These are phyloP conservation scores for Eucera pruinosa DNA, from an alignment of 2,888 invertebrate species.

Conservation along the genomic window DNA sequence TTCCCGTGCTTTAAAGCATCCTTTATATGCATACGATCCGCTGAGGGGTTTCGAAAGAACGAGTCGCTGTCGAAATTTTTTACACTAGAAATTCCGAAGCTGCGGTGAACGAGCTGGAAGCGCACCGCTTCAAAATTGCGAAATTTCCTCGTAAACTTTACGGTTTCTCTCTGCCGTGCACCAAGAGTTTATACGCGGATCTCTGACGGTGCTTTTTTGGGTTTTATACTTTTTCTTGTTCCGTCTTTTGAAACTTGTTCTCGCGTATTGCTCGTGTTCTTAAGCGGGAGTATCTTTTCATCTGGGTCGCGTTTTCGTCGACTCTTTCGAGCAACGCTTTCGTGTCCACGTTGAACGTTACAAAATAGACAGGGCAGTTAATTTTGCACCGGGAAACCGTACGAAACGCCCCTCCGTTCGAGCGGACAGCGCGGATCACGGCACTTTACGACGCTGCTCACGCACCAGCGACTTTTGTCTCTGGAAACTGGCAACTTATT, in stretches of 20 bases:
- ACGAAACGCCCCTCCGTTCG: constrained; percentile 8
- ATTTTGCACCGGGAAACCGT: constrained; percentile 8
- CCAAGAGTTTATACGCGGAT: background rate
- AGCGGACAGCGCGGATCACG: constrained; percentile 14
- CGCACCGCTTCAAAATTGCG: constrained; percentile 41
- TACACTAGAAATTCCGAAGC: constrained; percentile 23
- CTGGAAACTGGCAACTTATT: constrained; percentile 27
- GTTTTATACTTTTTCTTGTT: background rate
- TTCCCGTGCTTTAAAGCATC: too few relatives aligned
- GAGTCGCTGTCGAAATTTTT: constrained; percentile 29
- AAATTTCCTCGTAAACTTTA: constrained; percentile 48
- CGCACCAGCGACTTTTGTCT: constrained; percentile 25
- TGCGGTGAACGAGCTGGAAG: constrained; percentile 19
- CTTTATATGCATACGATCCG: constrained; percentile 9
- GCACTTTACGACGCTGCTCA: constrained; percentile 20
- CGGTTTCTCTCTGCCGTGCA: background rate
- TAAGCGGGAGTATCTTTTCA: background rate
- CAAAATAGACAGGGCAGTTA: constrained; percentile 4
- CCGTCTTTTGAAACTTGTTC: background rate
- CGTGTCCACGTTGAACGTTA: background rate
- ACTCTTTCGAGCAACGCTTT: background rate
- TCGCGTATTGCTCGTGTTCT: background rate
- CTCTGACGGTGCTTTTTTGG: background rate
- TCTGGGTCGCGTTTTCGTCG: background rate
- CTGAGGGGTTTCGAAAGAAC: constrained; percentile 22